Conservation (phyloP, 2,113 vertebrate species). For the Cyprinodon tularosa region DNA sequence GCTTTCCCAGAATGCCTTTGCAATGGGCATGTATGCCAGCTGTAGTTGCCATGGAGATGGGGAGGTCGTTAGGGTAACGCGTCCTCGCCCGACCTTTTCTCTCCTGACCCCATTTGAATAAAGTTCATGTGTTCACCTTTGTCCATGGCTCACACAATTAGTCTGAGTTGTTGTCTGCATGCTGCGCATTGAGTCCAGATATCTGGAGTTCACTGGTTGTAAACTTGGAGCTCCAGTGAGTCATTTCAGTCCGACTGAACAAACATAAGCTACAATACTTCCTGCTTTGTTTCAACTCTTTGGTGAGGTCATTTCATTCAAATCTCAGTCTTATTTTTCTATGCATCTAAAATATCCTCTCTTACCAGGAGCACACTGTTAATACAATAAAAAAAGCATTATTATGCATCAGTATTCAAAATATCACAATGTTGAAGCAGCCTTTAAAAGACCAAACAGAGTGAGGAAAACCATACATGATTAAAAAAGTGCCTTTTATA, state of each 20-base stretch:
- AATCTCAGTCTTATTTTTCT: not conserved
- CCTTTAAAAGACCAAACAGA: not conserved
- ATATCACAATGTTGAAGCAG: not conserved
- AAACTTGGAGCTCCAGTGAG: slow-evolving; percentile 32
- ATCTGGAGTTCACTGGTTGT: slow-evolving; percentile 58
- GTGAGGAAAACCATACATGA: no score
- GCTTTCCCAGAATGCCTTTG: slow-evolving; percentile 78
- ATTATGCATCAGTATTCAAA: not conserved
- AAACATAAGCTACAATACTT: slow-evolving; percentile 10
- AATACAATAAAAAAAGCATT: not conserved
- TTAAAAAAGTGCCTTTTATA: no score
- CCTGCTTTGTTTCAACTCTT: not conserved
- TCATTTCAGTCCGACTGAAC: slow-evolving; percentile 30
- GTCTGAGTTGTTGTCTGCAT: slow-evolving; percentile 29
- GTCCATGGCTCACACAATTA: slow-evolving; percentile 21
- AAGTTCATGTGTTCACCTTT: slow-evolving; percentile 21
- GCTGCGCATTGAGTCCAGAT: slow-evolving; percentile 62
- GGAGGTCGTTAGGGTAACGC: slow-evolving; percentile 64
- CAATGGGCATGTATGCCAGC: slow-evolving; percentile 71
- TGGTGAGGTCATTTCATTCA: not conserved
- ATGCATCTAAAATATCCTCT: not conserved
- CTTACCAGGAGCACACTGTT: not conserved
- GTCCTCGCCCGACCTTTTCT: slow-evolving; percentile 71
- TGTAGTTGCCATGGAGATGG: slow-evolving; percentile 70
- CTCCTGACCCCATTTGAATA: slow-evolving; percentile 43